Evolutionary conservation across 2,113 vertebrate species (phyloP).

Genomic region (Piaya cayana): DNA sequence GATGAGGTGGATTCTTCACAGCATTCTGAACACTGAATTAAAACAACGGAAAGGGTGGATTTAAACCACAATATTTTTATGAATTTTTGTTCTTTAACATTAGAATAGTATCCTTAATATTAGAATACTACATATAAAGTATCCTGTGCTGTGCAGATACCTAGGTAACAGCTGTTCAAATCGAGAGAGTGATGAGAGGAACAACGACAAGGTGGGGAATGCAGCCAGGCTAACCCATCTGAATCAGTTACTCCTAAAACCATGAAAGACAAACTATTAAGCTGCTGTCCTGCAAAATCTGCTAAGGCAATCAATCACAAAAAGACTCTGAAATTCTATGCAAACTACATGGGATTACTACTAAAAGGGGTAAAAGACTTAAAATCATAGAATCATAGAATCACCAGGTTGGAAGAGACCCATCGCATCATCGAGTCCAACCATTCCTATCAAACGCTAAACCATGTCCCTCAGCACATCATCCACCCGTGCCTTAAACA

Average conservation of each 20-base stretch:
- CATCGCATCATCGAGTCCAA: too few species aligned
- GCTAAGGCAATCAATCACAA: not conserved
- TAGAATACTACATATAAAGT: not conserved
- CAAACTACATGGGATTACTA: not conserved
- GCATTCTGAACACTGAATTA: not conserved
- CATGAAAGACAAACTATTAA: not conserved
- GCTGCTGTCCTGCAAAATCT: not conserved
- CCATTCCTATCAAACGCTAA: too few species aligned
- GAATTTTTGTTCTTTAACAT: not conserved
- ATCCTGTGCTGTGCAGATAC: not conserved
- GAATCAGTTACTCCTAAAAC: not conserved
- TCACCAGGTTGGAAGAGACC: too few species aligned
- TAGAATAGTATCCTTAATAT: not conserved
- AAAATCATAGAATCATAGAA: not conserved
- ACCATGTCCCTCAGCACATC: too few species aligned
- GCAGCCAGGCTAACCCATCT: not conserved
- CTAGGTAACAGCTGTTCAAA: not conserved
- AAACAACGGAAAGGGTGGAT: not conserved
- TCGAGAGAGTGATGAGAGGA: not conserved
- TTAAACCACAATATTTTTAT: not conserved
- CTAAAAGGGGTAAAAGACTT: not conserved
- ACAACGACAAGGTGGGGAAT: not conserved
- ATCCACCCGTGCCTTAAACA: too few species aligned
- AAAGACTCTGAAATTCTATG: not conserved
- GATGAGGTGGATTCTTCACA: not conserved